phyloP scores from a whole-genome alignment of 2,888 invertebrate genomes.

The Leuctra nigra region DNA sequence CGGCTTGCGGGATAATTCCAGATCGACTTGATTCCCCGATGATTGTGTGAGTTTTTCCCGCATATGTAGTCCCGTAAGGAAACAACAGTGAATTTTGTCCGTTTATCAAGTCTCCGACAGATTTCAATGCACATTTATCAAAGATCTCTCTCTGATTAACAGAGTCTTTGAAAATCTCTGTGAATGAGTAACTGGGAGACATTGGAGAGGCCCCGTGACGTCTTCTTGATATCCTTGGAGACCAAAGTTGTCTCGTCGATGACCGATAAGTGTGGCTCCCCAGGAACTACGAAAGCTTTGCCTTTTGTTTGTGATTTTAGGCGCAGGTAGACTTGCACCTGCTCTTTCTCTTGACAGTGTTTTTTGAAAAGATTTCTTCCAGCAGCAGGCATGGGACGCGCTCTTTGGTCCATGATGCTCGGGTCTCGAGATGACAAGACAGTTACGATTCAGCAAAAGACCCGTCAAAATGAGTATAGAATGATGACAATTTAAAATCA shows the following conservation, averaged over 20 bases:
- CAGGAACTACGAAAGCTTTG: too few relatives aligned
- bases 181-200: slow-evolving; percentile 42
- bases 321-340: slow-evolving; percentile 48
- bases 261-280: too few relatives aligned
- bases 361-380: neutral
- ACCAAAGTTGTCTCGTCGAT: neutral
- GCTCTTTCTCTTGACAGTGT: slow-evolving; percentile 27
- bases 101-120: slow-evolving; percentile 51
- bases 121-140: slow-evolving; percentile 50
- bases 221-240: neutral
- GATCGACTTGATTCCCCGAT: too few relatives aligned
- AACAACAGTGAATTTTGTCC: slow-evolving; percentile 71
- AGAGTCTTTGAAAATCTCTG: slow-evolving; percentile 44
- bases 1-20: too few relatives aligned
- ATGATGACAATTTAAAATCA: too few relatives aligned
- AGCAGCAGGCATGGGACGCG: neutral
- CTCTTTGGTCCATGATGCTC: neutral
- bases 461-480: too few relatives aligned
- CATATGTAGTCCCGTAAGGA: slow-evolving; percentile 84
- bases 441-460: too few relatives aligned
- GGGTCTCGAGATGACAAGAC: neutral
- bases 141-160: slow-evolving; percentile 47
- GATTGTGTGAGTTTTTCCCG: slow-evolving; percentile 81
- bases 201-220: neutral
- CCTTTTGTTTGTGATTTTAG: slow-evolving; percentile 44